Base-by-base conservation (phyloP, 2,113 vertebrate genomes). In the Pungitius pungitius region DNA sequence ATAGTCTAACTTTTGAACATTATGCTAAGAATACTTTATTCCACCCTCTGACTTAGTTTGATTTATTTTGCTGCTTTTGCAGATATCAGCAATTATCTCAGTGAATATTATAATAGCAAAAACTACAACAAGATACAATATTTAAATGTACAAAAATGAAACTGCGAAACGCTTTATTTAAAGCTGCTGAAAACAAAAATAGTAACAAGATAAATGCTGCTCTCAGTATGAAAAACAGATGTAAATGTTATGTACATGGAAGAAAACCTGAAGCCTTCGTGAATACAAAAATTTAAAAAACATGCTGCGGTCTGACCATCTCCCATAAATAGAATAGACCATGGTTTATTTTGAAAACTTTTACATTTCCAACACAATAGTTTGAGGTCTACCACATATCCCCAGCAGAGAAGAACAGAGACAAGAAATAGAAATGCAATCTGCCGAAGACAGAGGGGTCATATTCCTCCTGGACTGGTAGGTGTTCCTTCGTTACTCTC, bases 381-480 rank as follows among this genome's bases (percentile, higher is more conserved):
- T 87, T 79, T 89, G 90, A 89, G 90, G 90, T 90, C 73, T 78
- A 90, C 90, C 87, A 79, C 88, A 90, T 66, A 73, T 87, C 70
- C 70, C 63, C 70, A 83, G 69, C 77, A 76, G 72, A 81, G 82
- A 81, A 74, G 71, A 84, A 65, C 69, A 58, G 22, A 78, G 40
- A 6, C 52, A 30, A 55, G 26, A 55, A 69, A 73, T 18, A 47
- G 27, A 63, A 77, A 81, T 27, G 0, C 40, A 63, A 73, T 72
- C 64, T 86, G 83, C 57, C 51, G 17, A n/a, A 85, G 71, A 52
- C 56, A 64, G 33, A 61, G 69, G 58, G 76, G 75, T 84, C 69
- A 68, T 65, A 55, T 74, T 39, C 61, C 77, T 85, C 60, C 77
- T 71, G 84, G 77, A 85, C 69, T 55, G 30, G 75, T 75, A 74